Evolutionary conservation across 1,140 invertebrate genomes (phyloP).

Genomic region (Carposina sasakii): DNA sequence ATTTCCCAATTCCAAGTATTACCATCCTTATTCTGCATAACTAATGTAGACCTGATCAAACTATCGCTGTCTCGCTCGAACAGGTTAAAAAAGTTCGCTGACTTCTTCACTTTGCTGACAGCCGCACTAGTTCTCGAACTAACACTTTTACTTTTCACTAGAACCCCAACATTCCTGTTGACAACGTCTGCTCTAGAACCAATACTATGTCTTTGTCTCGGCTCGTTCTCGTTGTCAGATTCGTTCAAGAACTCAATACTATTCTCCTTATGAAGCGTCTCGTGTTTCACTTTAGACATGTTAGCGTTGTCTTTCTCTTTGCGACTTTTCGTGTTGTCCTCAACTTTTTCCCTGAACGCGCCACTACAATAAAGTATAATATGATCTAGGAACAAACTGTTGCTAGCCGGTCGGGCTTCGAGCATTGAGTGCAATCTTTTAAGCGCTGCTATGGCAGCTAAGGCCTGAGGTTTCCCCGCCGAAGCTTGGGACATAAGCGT

Average conservation of each 20-base stretch:
- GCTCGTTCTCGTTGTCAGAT: conserved; percentile 58
- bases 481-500: conserved; percentile 85
- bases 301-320: conserved; percentile 60
- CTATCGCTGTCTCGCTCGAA: conserved; percentile 76
- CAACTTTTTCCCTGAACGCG: conserved; percentile 35
- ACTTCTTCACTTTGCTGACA: conserved; percentile 59
- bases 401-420: conserved; percentile 82
- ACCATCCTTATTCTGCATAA: conserved; percentile 81
- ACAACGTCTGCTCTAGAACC: conserved; percentile 56
- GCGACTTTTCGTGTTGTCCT: conserved; percentile 46
- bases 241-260: conserved; percentile 61
- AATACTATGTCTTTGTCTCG: conserved; percentile 59
- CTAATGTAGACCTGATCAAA: conserved; percentile 81
- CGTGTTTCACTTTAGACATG: conserved; percentile 40
- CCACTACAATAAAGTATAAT: conserved; percentile 76
- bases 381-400: conserved; percentile 88
- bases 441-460: conserved; percentile 86
- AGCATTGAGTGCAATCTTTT: conserved; percentile 85
- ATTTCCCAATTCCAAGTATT: conserved; percentile 90
- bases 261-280: conserved; percentile 40
- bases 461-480: conserved; percentile 82
- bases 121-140: conserved; percentile 60
- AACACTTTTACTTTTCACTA: conserved; percentile 70
- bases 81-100: conserved; percentile 60
- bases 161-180: conserved; percentile 53